These are phyloP conservation scores for Caradrina kadenii DNA, from an alignment of 2,888 invertebrate species.

Conservation along the genomic window DNA sequence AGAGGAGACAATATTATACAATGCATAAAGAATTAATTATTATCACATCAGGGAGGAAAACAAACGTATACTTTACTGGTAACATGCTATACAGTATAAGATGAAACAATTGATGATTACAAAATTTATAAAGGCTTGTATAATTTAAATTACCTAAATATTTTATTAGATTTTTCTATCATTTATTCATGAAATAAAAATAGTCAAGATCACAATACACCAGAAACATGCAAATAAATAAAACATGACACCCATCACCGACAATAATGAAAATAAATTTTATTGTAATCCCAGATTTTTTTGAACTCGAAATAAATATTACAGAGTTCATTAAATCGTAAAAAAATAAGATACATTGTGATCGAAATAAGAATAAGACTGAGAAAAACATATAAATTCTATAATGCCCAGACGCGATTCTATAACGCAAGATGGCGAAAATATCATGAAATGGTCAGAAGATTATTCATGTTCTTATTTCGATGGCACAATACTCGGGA, in stretches of 20 bases:
- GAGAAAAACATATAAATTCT: not conserved
- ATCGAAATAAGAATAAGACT: constrained; percentile 19
- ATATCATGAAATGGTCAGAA: not conserved
- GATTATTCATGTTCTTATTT: constrained; percentile 19
- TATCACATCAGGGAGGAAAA: not conserved
- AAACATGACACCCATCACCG: constrained; percentile 47
- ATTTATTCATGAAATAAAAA: not conserved
- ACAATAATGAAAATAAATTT: constrained; percentile 25
- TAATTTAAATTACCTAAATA: not conserved
- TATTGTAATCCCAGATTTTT: not conserved
- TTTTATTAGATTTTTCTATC: not conserved
- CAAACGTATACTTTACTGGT: constrained; percentile 4
- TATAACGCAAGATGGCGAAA: not conserved
- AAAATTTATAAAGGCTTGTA: not conserved
- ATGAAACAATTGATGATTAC: not conserved
- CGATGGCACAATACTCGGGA: constrained; percentile 14
- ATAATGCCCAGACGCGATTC: too few relatives aligned
- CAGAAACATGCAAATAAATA: constrained; percentile 56
- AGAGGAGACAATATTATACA: constrained; percentile 12
- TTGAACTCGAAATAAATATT: not conserved
- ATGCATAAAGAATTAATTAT: constrained; percentile 7
- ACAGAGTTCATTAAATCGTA: not conserved
- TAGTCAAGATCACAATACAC: constrained; percentile 10
- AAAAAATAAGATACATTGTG: constrained; percentile 1
- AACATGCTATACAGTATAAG: constrained; percentile 30